phyloP scores from a whole-genome alignment of 2,888 invertebrate genomes.

The Nemotelus pantherinus region DNA sequence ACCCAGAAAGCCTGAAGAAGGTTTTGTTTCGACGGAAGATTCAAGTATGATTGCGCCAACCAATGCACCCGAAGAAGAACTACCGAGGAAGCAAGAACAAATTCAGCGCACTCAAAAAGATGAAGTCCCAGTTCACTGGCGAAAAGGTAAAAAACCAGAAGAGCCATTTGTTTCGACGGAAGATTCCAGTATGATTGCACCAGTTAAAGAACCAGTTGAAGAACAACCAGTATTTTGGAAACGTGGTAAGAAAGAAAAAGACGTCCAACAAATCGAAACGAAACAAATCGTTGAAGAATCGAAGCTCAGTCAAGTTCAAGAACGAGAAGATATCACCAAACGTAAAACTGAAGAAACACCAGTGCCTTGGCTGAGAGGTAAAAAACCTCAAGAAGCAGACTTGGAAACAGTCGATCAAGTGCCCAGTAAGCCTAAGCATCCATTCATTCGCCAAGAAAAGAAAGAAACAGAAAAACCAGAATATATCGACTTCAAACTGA shows the following conservation, averaged over 20 bases:
- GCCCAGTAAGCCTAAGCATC: conserved; percentile 51
- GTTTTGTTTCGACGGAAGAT: conserved; percentile 52
- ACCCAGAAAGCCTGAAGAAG: conserved; percentile 52
- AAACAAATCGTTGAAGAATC: conserved; percentile 48
- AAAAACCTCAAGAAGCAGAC: conserved; percentile 56
- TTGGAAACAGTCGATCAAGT: conserved; percentile 54
- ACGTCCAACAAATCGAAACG: conserved; percentile 59
- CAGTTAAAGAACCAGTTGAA: background rate
- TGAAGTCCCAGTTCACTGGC: conserved; percentile 50
- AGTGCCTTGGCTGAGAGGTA: conserved; percentile 54
- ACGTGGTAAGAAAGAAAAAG: conserved; percentile 58
- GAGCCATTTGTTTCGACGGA: conserved; percentile 55
- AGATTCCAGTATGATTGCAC: conserved; percentile 45
- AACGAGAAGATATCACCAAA: conserved; percentile 49
- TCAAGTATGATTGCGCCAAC: conserved; percentile 44
- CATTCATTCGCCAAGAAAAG: conserved; percentile 51
- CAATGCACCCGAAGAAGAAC: background rate
- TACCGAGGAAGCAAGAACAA: background rate
- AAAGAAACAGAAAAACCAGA: conserved; percentile 53
- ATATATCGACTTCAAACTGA: conserved; percentile 53
- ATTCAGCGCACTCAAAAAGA: conserved; percentile 37
- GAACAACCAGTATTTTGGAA: conserved; percentile 64
- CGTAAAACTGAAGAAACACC: conserved; percentile 54
- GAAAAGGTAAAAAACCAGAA: conserved; percentile 57
- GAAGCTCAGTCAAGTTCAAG: conserved; percentile 47